Evolutionary conservation across 35 echinoderm and acorn worm species (phyloP), one percentile per base, ranked within the genome.

Genomic region (Eucidaris tribuloides): DNA sequence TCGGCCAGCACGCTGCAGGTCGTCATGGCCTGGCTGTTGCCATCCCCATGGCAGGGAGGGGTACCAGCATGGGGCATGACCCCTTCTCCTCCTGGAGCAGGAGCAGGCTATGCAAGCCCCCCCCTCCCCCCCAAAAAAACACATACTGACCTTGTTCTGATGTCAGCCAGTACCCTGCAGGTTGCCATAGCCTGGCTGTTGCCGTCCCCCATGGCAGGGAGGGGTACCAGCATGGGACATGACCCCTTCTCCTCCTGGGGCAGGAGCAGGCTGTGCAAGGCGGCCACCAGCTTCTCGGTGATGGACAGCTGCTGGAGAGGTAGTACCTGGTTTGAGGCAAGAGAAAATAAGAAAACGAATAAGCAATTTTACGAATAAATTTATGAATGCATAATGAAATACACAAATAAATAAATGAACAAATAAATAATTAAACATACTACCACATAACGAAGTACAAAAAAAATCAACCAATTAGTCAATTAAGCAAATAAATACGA

Each of bases 1-100:
- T 92, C 90, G n/a, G 90, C 90, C 45, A 92, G 79, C 5, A 92
- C 83, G 29, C 90, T 60, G 52, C 90, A 92, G 0, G 90, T 78
- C 33, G 90, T 84, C 90, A 92, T 92, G 42, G 90, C 84, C 25
- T 82, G 79, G 45, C 83, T 81, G 46, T 77, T 86, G 1, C 90
- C 90, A 83, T 92, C 89, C 1, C 84, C 90, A 81, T 66, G 25
- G 84, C 81, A n/a, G 90, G 90, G 3, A 92, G 58, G 36, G 90
- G 78, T 37, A 81, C 85, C 29, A 80, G 78, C 20, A 92, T 43
- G 36, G 90, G 90, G 37, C 84, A 92, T 49, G 83, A 57, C 33
- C 78, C 90, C 41, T 80, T 45, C 32, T 77, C 84, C 7, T 87
- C 84, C 44, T 50, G 61, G 29, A 84, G 90, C 15, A 92, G 70